phyloP scores from a whole-genome alignment of 2,797 vertebrate species.

The Pseudochirops corinnae region DNA sequence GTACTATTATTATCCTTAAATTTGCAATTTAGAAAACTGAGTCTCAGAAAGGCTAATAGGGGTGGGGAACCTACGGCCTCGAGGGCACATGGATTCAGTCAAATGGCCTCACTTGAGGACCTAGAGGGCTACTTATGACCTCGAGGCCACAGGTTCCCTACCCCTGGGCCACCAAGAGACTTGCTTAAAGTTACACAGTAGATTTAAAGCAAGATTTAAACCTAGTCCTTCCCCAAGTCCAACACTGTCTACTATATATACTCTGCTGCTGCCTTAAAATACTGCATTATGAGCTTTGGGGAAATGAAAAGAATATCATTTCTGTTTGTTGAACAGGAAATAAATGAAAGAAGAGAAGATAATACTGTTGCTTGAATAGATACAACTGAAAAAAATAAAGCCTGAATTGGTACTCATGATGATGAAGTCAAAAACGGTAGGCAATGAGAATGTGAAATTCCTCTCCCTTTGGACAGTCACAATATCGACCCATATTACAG shows the following conservation, averaged over 20 bases:
- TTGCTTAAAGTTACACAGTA: neutral
- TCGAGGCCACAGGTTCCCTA: no score
- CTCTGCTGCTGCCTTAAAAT: neutral
- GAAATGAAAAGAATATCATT: neutral
- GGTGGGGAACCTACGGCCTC: no score
- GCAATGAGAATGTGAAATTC: conserved; percentile 35
- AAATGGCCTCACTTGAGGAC: no score
- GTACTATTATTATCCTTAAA: neutral
- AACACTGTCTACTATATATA: neutral
- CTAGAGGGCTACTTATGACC: no score
- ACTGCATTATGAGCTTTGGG: neutral
- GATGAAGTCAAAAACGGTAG: neutral
- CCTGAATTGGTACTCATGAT: neutral
- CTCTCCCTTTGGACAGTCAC: neutral
- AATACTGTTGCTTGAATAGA: neutral
- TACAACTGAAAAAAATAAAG: neutral
- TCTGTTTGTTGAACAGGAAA: neutral
- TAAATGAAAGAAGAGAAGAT: neutral
- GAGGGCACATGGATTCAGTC: no score
- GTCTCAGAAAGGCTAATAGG: neutral
- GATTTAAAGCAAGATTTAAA: neutral
- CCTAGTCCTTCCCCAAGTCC: neutral
- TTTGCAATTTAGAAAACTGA: neutral
- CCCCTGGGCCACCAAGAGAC: neutral
- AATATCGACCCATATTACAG: neutral